phyloP scores from a whole-genome alignment of 2,113 vertebrate species.

The Rhinolophus ferrumequinum region DNA sequence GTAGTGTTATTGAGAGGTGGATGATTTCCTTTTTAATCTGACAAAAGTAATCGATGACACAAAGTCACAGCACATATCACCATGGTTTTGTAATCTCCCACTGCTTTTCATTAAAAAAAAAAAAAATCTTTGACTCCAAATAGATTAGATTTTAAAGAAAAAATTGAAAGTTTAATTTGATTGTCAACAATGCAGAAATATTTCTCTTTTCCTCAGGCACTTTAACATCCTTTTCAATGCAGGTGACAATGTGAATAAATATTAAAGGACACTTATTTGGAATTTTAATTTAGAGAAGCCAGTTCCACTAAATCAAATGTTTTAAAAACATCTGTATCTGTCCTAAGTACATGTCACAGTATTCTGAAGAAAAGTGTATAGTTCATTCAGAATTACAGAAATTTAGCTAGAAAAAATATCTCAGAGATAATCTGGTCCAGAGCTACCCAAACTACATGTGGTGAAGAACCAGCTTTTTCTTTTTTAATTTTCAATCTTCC shows the following conservation, averaged over 20 bases:
- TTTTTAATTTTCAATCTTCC: background rate
- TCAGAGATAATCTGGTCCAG: background rate
- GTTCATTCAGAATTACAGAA: background rate
- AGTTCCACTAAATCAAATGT: background rate
- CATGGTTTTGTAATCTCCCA: background rate
- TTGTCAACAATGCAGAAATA: conserved; percentile 8
- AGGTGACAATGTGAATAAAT: conserved; percentile 39
- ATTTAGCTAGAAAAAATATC: background rate
- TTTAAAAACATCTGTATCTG: background rate
- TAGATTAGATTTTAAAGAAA: conserved; percentile 45
- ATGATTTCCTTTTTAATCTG: background rate
- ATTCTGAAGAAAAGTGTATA: background rate
- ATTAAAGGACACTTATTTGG: background rate
- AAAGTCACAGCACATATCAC: background rate
- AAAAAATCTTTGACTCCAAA: conserved; percentile 12
- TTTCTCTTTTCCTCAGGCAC: background rate
- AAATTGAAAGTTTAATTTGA: conserved; percentile 62
- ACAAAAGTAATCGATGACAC: background rate
- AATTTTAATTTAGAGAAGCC: conserved; percentile 54
- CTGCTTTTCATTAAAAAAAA: conserved; percentile 45
- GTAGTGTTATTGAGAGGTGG: background rate
- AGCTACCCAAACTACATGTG: background rate
- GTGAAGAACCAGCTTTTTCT: background rate
- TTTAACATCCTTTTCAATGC: background rate
- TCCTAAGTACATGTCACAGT: background rate